Evolutionary conservation across 2,888 invertebrate genomes (phyloP).

Genomic region (Acanthococcus lagerstroemiae): DNA sequence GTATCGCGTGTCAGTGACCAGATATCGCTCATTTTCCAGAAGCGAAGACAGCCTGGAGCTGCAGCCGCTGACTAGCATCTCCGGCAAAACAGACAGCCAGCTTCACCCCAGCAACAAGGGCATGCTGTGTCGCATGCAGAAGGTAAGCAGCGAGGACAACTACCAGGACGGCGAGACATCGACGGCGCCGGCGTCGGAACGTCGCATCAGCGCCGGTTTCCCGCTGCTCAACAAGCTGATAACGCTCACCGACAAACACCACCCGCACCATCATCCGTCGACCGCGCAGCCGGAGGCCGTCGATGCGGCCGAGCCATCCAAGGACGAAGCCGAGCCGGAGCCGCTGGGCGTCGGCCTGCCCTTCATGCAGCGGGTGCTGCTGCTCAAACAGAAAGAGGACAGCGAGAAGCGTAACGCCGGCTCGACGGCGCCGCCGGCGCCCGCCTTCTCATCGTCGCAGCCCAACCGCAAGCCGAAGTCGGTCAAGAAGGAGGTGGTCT

Average conservation of each 20-base stretch:
- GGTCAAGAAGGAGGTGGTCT: constrained; percentile 44
- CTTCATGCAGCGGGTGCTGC: constrained; percentile 59
- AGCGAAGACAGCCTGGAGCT: constrained; percentile 57
- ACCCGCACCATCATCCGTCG: constrained; percentile 41
- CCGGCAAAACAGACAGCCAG: constrained; percentile 38
- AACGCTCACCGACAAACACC: constrained; percentile 72
- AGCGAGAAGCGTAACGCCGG: constrained; percentile 35
- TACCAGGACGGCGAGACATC: constrained; percentile 44
- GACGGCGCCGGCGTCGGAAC: constrained; percentile 30
- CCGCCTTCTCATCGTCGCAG: background rate
- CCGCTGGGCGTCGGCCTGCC: constrained; percentile 61
- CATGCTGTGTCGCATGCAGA: constrained; percentile 59
- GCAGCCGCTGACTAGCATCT: constrained; percentile 48
- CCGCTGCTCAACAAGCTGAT: constrained; percentile 68
- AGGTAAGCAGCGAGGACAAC: constrained; percentile 62
- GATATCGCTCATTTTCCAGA: constrained; percentile 41
- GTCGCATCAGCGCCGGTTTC: constrained; percentile 63
- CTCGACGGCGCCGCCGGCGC: constrained; percentile 33
- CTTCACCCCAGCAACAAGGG: constrained; percentile 45
- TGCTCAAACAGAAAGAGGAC: constrained; percentile 67
- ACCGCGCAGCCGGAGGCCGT: constrained; percentile 12
- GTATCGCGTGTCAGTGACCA: too few relatives aligned
- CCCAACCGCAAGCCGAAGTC: constrained; percentile 42
- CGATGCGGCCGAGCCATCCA: constrained; percentile 14
- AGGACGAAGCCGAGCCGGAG: constrained; percentile 42